Evolutionary conservation across 2,113 vertebrate genomes (phyloP).

Genomic region (Panthera tigris): DNA sequence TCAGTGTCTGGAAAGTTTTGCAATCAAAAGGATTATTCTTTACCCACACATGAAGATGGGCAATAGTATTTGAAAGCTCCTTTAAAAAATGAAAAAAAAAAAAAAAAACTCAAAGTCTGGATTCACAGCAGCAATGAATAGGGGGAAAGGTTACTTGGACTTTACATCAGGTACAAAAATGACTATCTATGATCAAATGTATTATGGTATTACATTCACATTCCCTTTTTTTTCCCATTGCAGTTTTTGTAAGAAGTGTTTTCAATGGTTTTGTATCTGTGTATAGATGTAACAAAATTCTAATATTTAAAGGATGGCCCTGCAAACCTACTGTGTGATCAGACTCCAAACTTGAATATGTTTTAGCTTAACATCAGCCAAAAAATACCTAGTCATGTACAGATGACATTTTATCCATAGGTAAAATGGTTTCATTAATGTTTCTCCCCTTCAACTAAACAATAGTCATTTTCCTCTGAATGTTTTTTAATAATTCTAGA

Average conservation of each 20-base stretch:
- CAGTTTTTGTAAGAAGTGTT: neutral
- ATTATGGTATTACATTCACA: neutral
- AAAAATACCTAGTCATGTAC: neutral
- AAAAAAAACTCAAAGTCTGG: conserved; percentile 33
- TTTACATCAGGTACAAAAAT: conserved; percentile 29
- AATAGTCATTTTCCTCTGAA: neutral
- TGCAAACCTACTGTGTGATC: neutral
- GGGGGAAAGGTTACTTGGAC: neutral
- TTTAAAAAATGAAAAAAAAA: neutral
- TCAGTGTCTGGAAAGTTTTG: conserved; percentile 70
- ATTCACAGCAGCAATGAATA: conserved; percentile 15
- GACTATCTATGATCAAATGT: neutral
- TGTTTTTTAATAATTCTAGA: conserved; percentile 49
- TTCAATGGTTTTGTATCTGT: neutral
- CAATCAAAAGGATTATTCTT: conserved; percentile 78
- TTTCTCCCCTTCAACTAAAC: neutral
- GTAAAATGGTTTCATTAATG: neutral
- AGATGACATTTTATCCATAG: neutral
- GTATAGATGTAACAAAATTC: neutral
- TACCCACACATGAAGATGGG: neutral
- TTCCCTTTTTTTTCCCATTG: neutral
- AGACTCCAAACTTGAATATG: neutral
- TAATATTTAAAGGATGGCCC: neutral
- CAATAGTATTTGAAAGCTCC: neutral
- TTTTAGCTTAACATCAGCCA: neutral